phyloP scores from a whole-genome alignment of 2,113 vertebrate genomes.

The Vulpes vulpes region DNA sequence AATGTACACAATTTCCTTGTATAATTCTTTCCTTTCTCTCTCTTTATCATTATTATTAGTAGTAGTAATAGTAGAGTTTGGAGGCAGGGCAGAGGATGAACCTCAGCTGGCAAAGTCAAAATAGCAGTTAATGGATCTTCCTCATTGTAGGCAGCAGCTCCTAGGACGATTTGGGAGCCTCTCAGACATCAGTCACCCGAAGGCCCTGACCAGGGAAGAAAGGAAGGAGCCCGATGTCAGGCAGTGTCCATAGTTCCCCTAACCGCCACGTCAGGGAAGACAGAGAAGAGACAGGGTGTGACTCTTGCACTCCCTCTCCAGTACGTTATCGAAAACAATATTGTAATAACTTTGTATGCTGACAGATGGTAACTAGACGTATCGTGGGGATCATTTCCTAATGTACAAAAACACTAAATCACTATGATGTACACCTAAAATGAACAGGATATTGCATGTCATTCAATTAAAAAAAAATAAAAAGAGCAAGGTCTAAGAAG shows the following conservation, averaged over 20 bases:
- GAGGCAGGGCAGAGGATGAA: background rate
- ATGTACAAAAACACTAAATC: background rate
- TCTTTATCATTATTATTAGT: background rate
- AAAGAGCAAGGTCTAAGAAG: background rate
- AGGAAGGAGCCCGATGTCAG: constrained; percentile 52
- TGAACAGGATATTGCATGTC: background rate
- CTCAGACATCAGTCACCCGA: constrained; percentile 65
- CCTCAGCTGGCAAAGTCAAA: background rate
- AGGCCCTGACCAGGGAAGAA: constrained; percentile 60
- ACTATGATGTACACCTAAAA: background rate
- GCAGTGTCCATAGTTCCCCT: constrained; percentile 29
- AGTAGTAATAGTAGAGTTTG: background rate
- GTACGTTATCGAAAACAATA: background rate
- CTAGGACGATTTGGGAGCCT: background rate
- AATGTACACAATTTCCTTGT: background rate
- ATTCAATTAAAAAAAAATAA: background rate
- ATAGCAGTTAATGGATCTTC: background rate
- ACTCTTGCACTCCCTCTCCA: constrained; percentile 48
- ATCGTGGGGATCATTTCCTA: background rate
- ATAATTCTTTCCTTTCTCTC: background rate
- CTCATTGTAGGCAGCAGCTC: background rate
- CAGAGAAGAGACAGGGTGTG: constrained; percentile 52
- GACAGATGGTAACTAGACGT: background rate
- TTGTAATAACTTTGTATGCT: background rate
- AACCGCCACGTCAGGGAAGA: constrained; percentile 70